Conservation (phyloP, 1,140 invertebrate species). For the Drosophila lacteicornis region DNA sequence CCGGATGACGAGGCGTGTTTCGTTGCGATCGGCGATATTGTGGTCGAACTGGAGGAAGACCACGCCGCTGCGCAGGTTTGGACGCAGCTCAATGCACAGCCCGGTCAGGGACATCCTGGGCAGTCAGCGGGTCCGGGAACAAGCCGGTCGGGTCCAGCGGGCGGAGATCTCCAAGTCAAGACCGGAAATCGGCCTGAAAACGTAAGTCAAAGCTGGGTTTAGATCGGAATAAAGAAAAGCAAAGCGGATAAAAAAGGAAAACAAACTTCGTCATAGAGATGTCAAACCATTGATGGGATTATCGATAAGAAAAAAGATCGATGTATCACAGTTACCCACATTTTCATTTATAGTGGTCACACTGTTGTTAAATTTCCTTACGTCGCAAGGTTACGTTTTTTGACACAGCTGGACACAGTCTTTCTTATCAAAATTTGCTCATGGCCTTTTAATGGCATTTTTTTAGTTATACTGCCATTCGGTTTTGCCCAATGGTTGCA, state of each 20-base stretch:
- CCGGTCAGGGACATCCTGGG: conserved; percentile 51
- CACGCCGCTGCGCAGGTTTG: conserved; percentile 59
- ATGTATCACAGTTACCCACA: no score
- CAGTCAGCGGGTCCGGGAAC: not conserved
- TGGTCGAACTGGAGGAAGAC: conserved; percentile 49
- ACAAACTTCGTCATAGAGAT: conserved; percentile 7
- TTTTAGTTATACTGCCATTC: no score
- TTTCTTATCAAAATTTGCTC: no score
- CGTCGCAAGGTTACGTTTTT: no score
- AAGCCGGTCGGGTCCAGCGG: not conserved
- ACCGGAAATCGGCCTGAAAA: not conserved
- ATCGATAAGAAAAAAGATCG: not conserved
- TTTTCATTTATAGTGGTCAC: no score
- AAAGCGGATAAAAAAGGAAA: conserved; percentile 2
- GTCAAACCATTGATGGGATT: not conserved
- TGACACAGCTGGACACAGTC: no score
- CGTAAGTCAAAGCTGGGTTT: not conserved
- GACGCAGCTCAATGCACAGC: conserved; percentile 65
- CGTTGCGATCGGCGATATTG: conserved; percentile 12
- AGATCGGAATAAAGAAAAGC: not conserved
- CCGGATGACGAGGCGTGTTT: conserved; percentile 55
- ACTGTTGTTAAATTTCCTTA: no score
- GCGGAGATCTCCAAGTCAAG: not conserved
- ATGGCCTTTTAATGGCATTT: no score
- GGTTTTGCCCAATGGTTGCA: no score